Base-by-base conservation (phyloP, 1,140 invertebrate genomes). In the Hycleus phaleratus region DNA sequence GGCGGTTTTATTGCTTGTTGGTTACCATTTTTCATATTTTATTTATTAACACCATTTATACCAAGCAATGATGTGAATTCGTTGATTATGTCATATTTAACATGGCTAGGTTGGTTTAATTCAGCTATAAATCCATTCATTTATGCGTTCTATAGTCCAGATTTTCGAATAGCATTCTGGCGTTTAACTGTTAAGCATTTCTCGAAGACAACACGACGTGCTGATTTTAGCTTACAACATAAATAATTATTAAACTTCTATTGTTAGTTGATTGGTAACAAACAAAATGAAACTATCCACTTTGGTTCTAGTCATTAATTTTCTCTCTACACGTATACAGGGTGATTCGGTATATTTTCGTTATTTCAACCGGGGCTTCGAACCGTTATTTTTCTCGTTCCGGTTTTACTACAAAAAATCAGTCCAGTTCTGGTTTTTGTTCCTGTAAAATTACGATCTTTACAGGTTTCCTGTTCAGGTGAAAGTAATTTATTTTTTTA, bases 81-180 rank as follows among this genome's bases (percentile, higher is more conserved):
- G 6, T 75, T 84, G 7, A 75, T 92, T 7, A 91, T 92, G 83
- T 82, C 82, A 40, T 82, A 89, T 58, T 75, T 95, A 45, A 93
- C 90, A 0, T 97, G 93, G 93, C 78, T 95, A 42, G 93, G 87
- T 3, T 95, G 94, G 87, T 84, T 93, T 48, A 97, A 96, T 73
- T 94, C 91, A 4, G 87, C 87, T 2, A 89, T 92, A 47, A 92
- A 92, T 74, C 88, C 89, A 0, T 90, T 91, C 66, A 91, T 92
- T 64, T 92, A 92, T 66, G 90, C 91, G 9, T 90, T 91, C 68
- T 90, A 91, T 71, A 92, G 88, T 65, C 84, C 84, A 0, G 88
- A 91, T 69, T 93, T 93, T 71, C 82, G 88, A 67, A 77, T 86
- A 59, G 91, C 90, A 0, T 91, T 93, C 64, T 90, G 87, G 87